A percentile compares a stretch with the other conserved stretches of the same genome.
Conservation (phyloP, 2,888 invertebrate genomes). For the Netelia virgata region DNA sequence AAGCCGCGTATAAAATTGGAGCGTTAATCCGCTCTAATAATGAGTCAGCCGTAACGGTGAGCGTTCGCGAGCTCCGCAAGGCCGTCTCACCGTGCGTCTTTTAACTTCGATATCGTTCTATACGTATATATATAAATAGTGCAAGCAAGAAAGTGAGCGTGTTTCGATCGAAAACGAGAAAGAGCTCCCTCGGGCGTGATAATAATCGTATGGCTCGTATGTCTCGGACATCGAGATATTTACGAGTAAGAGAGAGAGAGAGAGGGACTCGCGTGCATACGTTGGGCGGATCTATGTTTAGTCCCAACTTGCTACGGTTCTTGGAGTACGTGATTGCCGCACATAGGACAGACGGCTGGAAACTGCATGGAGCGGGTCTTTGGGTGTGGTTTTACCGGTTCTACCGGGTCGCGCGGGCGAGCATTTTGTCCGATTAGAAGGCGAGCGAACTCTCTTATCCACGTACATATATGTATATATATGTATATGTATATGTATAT, state of each 20-base stretch:
- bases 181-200: conserved; percentile 39
- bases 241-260: conserved; percentile 26
- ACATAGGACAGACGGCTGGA: conserved; percentile 26
- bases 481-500: neutral
- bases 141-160: conserved; percentile 14
- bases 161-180: conserved; percentile 5
- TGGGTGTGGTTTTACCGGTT: conserved; percentile 84
- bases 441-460: conserved; percentile 71
- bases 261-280: too few species aligned
- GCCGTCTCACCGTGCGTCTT: conserved; percentile 40
- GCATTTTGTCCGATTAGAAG: conserved; percentile 76
- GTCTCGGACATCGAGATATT: conserved; percentile 30
- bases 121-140: neutral
- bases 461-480: conserved; percentile 3
- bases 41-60: conserved; percentile 76
- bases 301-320: conserved; percentile 31
- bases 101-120: conserved; percentile 15
- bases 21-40: conserved; percentile 75
- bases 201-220: conserved; percentile 47
- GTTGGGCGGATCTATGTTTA: conserved; percentile 24
- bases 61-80: conserved; percentile 76
- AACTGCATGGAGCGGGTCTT: conserved; percentile 30
- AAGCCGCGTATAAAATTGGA: conserved; percentile 46
- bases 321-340: conserved; percentile 27
- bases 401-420: conserved; percentile 70